Base-by-base conservation (phyloP, 1,140 invertebrate genomes). In the Penaeus vannamei region DNA sequence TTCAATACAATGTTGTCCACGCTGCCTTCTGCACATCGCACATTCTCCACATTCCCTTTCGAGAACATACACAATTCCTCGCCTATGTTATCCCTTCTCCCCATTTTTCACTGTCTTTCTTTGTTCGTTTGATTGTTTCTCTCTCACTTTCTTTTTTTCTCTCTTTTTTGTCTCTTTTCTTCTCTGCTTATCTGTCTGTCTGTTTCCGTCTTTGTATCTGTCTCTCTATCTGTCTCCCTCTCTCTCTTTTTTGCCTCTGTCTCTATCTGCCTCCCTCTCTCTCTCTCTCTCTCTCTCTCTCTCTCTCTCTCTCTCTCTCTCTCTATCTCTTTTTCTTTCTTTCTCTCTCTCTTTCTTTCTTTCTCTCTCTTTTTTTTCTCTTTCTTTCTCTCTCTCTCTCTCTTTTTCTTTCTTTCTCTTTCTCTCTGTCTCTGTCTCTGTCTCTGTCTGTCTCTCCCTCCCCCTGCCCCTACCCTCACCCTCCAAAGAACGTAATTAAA, bases 151-250 rank as follows among this genome's bases (percentile, higher is more conserved):
- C 29, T 42, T 7, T 42, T 42, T 42, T 42, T 42, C 36, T 1
- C 5, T 36, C 5, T 36, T 36, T 36, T 36, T 36, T 81, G 10
- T 81, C 79, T 29, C 79, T 81, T 32, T 81, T 36, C 5, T 36
- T 81, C 80, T 5, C 36, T 82, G 2, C 59, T 53, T 82, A 5
- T 53, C 32, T 42, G 23, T 53, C 80, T 82, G 0, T 3, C 46
- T 82, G 23, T 82, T 53, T 82, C 36, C 8, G 23, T 82, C 80
- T 82, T 36, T 82, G 32, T 82, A 32, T 53, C 80, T 53, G 1
- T 81, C 32, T 81, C 8, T 81, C 32, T 81, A 8, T 81, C 10
- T 10, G 5, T 81, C 32, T 42, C 79, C 42, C 32, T 81, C 79
- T 81, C 79, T 81, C 79, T 81, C 79, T 81, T 32, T 81, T 32